Evolutionary conservation across 2,113 vertebrate genomes (phyloP).

Genomic region (Ammodramus savannarum): DNA sequence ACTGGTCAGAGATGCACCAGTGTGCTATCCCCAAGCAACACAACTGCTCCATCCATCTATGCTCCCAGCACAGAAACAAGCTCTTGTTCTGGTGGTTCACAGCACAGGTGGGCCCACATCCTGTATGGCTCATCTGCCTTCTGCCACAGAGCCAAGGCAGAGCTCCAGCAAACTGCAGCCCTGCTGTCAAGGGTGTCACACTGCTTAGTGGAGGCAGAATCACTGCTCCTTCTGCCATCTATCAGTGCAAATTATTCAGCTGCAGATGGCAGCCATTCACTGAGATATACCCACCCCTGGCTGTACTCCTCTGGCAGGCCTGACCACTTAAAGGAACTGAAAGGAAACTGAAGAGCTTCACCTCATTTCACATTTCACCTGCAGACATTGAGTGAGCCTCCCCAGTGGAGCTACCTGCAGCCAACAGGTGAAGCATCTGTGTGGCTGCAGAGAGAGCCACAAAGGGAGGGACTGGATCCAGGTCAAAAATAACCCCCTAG

Average conservation of each 20-base stretch:
- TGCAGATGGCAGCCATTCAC: background rate
- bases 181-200: background rate
- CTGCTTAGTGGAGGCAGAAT: background rate
- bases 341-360: background rate
- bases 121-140: background rate
- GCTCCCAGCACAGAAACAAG: background rate
- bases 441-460: background rate
- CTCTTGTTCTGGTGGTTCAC: background rate
- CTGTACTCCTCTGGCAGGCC: background rate
- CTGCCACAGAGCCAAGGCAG: background rate
- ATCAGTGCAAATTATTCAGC: background rate
- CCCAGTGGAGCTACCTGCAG: background rate
- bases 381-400: background rate
- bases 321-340: background rate
- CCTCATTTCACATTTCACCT: background rate
- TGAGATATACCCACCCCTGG: background rate
- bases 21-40: background rate
- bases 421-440: background rate
- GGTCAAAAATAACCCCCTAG: background rate
- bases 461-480: background rate
- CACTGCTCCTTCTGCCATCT: background rate
- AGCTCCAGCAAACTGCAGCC: background rate
- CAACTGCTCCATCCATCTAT: background rate
- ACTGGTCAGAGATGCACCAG: accelerated
- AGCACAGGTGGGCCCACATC: background rate